Evolutionary conservation across 2,113 vertebrate genomes (phyloP), one percentile per base, ranked within the genome.

Genomic region (Spermophilus dauricus): DNA sequence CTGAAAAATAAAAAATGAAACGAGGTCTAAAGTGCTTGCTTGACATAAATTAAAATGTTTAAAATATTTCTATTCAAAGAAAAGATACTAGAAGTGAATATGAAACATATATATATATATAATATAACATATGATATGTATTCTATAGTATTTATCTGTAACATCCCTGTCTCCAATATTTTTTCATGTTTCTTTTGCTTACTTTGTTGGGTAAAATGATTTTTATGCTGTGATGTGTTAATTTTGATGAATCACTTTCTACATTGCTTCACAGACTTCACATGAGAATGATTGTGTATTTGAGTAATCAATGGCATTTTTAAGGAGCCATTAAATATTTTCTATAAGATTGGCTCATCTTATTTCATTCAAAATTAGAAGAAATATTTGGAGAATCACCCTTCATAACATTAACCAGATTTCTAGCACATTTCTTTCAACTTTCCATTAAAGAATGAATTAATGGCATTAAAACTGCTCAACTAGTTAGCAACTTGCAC

Each of bases 381-480:
- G 13, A 77, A 4, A 61, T 11, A 67, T 42, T 77, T 34, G 92
- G 18, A 56, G 45, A 73, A 26, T 45, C 2, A 53, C 4, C 3
- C 13, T 94, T 63, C 78, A 61, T 92, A 65, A 75, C 11, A 61
- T 61, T 82, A 92, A 37, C 28, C 82, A 82, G 32, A 58, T 2
- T 65, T 94, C 32, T 92, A 13, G 24, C 24, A 86, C 82, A 30
- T 89, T 89, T 87, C 56, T 75, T 89, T 63, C 42, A 39, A 53
- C 51, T 94, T 94, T 86, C 69, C 63, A 80, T 58, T 97, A 94
- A 92, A 34, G 11, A 88, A 78, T 89, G 6, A 86, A 61, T 32
- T 82, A 89, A 56, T 73, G 69, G 2, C 32, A 2, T 93, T 84
- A n/a, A 34, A 95, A 73, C 61, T 75, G 91, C n/a, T 13, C 32